Evolutionary conservation across 2,797 vertebrate species (phyloP).

Genomic region (Peromyscus eremicus): DNA sequence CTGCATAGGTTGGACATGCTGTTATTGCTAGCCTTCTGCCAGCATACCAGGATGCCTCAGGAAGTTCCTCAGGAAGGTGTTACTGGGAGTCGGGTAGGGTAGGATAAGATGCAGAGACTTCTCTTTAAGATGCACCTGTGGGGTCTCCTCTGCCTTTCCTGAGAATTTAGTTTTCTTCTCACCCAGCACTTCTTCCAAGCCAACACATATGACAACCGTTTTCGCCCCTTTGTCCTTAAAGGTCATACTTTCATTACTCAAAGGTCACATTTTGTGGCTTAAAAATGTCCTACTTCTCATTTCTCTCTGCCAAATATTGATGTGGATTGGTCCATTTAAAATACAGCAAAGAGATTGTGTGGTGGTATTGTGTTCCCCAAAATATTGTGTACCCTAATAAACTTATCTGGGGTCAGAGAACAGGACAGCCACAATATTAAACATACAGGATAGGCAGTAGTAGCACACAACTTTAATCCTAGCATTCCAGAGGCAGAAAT

Average conservation of each 20-base stretch:
- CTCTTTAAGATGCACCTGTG: background rate
- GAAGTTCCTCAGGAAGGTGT: background rate
- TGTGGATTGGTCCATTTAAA: background rate
- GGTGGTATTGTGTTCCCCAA: too few species aligned
- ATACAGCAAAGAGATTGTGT: background rate
- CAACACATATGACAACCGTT: background rate
- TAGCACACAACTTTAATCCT: too few species aligned
- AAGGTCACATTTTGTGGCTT: background rate
- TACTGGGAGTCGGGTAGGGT: background rate
- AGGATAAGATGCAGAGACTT: background rate
- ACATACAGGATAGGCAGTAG: too few species aligned
- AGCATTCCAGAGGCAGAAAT: too few species aligned
- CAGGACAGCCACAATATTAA: too few species aligned
- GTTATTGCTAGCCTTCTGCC: background rate
- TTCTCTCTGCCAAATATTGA: background rate
- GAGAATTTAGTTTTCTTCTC: constrained; percentile 13
- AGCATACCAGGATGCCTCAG: too few species aligned
- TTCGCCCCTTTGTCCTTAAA: background rate
- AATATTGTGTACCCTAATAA: too few species aligned
- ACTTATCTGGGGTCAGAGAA: too few species aligned
- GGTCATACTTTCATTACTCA: background rate
- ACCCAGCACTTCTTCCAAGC: background rate
- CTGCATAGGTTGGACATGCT: background rate
- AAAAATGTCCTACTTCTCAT: background rate
- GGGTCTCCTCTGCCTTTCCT: background rate